Evolutionary conservation across 2,888 invertebrate genomes (phyloP).

Genomic region (Lycaena phlaeas): DNA sequence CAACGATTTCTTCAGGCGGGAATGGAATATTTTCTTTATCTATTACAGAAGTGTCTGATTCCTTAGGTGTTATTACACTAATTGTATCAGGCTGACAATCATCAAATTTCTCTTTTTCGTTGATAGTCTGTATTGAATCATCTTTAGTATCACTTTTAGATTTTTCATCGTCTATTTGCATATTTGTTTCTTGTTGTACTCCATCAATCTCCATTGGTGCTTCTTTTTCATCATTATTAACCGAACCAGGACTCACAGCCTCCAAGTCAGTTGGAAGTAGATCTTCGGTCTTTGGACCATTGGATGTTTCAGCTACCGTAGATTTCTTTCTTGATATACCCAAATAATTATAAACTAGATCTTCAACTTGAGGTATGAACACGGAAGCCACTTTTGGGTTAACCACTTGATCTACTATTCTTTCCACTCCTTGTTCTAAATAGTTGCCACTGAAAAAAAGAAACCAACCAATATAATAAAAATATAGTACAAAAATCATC

Average conservation of each 20-base stretch:
- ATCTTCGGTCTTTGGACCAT: slow-evolving; percentile 44
- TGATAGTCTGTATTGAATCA: slow-evolving; percentile 22
- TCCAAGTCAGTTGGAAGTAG: slow-evolving; percentile 84
- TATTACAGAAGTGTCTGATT: slow-evolving; percentile 37
- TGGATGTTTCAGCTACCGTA: slow-evolving; percentile 39
- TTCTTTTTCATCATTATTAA: slow-evolving; percentile 66
- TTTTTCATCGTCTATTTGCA: slow-evolving; percentile 40
- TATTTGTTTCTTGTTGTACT: slow-evolving; percentile 26
- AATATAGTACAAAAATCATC: too few relatives aligned
- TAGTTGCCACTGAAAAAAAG: slow-evolving; percentile 80
- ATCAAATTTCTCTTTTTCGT: slow-evolving; percentile 57
- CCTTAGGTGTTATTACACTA: slow-evolving; percentile 41
- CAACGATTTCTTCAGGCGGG: slow-evolving; percentile 46
- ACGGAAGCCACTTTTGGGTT: slow-evolving; percentile 92
- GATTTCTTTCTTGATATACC: slow-evolving; percentile 82
- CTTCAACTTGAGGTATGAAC: slow-evolving; percentile 92
- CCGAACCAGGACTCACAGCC: slow-evolving; percentile 86
- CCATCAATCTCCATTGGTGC: slow-evolving; percentile 38
- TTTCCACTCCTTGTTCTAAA: slow-evolving; percentile 91
- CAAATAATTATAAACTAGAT: slow-evolving; percentile 89
- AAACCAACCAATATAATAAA: too few relatives aligned
- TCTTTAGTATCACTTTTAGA: slow-evolving; percentile 33
- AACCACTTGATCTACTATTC: slow-evolving; percentile 96
- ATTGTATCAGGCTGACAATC: slow-evolving; percentile 68
- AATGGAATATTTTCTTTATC: slow-evolving; percentile 45